Evolutionary conservation across 2,797 vertebrate genomes (phyloP), one percentile per base, ranked within the genome.

Genomic region (Brachymystax lenok): DNA sequence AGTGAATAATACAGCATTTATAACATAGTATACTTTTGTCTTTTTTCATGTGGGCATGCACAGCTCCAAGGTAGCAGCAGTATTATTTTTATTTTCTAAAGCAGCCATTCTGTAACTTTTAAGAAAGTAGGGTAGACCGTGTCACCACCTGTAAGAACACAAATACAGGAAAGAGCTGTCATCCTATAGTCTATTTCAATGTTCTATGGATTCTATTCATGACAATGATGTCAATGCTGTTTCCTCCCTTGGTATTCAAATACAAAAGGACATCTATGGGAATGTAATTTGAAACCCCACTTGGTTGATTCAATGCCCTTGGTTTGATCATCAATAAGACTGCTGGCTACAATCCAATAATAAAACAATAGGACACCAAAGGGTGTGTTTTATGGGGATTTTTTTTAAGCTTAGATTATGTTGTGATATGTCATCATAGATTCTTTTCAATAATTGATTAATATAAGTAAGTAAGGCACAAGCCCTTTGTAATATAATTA

Each of bases 41-140:
- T 46, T 27, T n/a, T 14, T 4, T 13, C 5, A 52, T 19, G 19
- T 17, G 54, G 17, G 16, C 54, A 17, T 19, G 19, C 54, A 3
- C 4, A 16, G 3, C 17, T 54, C 16, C 51, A 52, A 52, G 14
- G 16, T 16, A 52, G 51, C 2, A 17, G 17, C 52, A 56, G 3
- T 56, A 17, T 56, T 8, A 35, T 35, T 27, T 27, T 64, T n/a
- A 7, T 6, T 63, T 63, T 82, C 78, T 69, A 50, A 61, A 73
- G 3, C 77, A 81, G 79, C 66, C 50, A 73, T 13, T 80, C 33
- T 54, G 74, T 69, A 77, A 80, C 71, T 85, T 83, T 56, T 79
- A 83, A 70, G 46, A 68, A 52, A 82, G 83, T 74, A 50, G 2
- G 24, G 40, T 46, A 21, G 5, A 27, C 6, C 64, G n/a, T 76